A percentile compares a stretch with the other conserved stretches of the same genome.
These are phyloP conservation scores for Cherax quadricarinatus DNA, from an alignment of 1,140 invertebrate genomes.

Conservation along the genomic window DNA sequence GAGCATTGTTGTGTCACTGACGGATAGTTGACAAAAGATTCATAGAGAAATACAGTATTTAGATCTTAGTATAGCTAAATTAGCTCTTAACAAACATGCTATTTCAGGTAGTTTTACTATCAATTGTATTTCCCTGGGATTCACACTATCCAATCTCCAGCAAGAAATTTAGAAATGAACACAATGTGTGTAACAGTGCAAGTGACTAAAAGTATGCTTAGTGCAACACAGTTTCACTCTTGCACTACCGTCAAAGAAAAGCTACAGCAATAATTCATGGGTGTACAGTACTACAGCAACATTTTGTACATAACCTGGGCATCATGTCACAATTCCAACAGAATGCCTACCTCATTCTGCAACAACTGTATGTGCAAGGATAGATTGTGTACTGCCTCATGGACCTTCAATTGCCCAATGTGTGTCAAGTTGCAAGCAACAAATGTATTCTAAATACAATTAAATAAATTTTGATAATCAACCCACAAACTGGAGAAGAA, in stretches of 20 bases:
- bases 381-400: not conserved
- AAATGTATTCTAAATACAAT: too few species aligned
- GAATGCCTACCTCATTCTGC: not conserved
- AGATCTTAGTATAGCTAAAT: not conserved
- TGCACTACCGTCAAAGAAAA: not conserved
- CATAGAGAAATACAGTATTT: slow-evolving; percentile 33
- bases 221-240: not conserved
- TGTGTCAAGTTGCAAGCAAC: too few species aligned
- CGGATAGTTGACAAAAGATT: slow-evolving; percentile 32
- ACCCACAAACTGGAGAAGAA: too few species aligned
- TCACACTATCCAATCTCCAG: not conserved
- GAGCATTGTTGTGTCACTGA: slow-evolving; percentile 24
- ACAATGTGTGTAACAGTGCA: not conserved
- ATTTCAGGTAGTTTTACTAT: slow-evolving; percentile 1
- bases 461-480: too few species aligned
- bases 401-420: not conserved
- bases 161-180: not conserved
- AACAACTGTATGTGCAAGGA: not conserved
- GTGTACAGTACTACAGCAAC: not conserved
- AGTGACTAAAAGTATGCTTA: not conserved
- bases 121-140: not conserved
- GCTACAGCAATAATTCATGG: not conserved
- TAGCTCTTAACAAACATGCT: slow-evolving; percentile 25
- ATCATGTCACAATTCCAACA: not conserved
- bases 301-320: not conserved